These are phyloP conservation scores for Hydroisotoma schaefferi DNA, from an alignment of 2,888 invertebrate species.

Conservation along the genomic window DNA sequence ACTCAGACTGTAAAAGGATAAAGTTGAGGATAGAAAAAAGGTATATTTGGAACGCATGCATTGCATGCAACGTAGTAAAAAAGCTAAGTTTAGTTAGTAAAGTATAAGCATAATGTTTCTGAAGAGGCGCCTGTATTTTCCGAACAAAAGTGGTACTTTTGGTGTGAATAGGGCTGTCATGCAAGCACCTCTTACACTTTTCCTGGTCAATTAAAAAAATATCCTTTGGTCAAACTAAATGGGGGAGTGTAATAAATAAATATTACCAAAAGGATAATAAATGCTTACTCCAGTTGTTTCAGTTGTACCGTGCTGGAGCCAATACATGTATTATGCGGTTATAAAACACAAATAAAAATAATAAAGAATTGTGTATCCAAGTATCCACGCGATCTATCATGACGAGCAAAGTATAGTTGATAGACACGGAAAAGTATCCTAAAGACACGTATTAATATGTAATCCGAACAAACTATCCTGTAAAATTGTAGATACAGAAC, in stretches of 20 bases:
- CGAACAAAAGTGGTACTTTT: slow-evolving; percentile 17
- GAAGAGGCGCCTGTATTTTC: slow-evolving; percentile 8
- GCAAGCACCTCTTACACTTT: slow-evolving; percentile 28
- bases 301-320: no score
- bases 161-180: slow-evolving; percentile 37
- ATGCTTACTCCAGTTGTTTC: background rate
- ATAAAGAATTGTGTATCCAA: no score
- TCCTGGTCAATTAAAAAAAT: slow-evolving; percentile 19
- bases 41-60: slow-evolving; percentile 15
- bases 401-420: no score
- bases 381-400: no score
- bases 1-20: background rate
- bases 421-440: no score
- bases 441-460: no score
- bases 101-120: background rate
- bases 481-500: background rate
- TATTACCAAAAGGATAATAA: background rate
- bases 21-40: slow-evolving; percentile 4
- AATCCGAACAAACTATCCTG: no score
- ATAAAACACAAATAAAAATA: no score
- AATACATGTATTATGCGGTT: no score
- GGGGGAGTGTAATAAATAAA: background rate
- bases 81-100: no score
- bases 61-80: slow-evolving; percentile 9
- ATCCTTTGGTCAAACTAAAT: background rate